Percentiles rank a stretch among this genome's conserved stretches.
These are phyloP conservation scores for Patella vulgata DNA, from an alignment of 1,140 invertebrate species.

Conservation along the genomic window DNA sequence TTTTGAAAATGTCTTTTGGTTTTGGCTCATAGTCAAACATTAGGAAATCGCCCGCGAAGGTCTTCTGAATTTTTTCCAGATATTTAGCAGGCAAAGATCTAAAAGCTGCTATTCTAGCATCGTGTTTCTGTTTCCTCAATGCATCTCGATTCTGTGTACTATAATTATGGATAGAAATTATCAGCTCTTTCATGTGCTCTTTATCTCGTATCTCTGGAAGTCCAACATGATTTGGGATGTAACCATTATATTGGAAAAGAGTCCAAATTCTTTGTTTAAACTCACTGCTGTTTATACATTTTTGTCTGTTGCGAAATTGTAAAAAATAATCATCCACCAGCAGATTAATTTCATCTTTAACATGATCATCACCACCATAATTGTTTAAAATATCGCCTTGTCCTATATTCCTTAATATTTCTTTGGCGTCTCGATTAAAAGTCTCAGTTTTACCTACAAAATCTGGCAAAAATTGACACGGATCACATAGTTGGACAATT, in stretches of 20 bases:
- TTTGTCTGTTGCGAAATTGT: not conserved
- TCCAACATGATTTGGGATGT: not conserved
- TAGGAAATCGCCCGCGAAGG: constrained; percentile 12
- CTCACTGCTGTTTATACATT: constrained; percentile 7
- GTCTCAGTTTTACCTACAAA: constrained; percentile 26
- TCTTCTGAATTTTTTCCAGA: constrained; percentile 13
- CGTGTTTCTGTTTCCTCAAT: not conserved
- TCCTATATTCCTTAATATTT: constrained; percentile 6
- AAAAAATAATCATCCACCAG: constrained; percentile 8
- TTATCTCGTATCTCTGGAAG: not conserved
- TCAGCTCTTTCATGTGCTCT: constrained; percentile 1
- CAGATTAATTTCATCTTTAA: constrained; percentile 4
- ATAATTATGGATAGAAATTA: not conserved
- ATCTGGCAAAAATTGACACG: constrained; percentile 22
- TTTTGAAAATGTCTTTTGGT: constrained; percentile 11
- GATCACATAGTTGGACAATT: constrained; percentile 26
- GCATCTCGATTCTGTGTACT: not conserved
- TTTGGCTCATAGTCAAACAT: constrained; percentile 15
- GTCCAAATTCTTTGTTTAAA: constrained; percentile 8
- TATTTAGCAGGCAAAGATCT: not conserved
- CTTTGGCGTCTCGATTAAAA: constrained; percentile 15
- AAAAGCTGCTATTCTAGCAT: constrained; percentile 12
- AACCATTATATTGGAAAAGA: constrained; percentile 27
- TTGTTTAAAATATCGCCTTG: constrained; percentile 1
- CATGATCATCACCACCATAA: not conserved